Evolutionary conservation across 1,140 invertebrate species (phyloP).

Genomic region (Drosophila miranda): DNA sequence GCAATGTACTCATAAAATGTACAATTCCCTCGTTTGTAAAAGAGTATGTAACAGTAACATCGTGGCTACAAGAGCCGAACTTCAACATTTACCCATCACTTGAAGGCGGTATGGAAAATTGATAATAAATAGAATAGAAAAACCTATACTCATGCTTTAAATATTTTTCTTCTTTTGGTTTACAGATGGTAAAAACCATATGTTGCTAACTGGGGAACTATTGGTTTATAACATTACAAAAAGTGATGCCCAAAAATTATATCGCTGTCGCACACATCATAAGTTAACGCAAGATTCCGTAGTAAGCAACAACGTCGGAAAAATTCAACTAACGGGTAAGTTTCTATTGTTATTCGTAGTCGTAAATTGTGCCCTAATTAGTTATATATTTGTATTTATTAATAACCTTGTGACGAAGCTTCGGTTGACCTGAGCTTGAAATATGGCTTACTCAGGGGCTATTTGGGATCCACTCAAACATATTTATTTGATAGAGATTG

Average conservation of each 20-base stretch:
- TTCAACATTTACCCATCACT: constrained; percentile 82
- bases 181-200: constrained; percentile 90
- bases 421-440: no score
- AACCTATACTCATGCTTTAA: no score
- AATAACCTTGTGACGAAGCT: no score
- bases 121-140: no score
- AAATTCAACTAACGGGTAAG: constrained; percentile 88
- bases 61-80: constrained; percentile 90
- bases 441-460: no score
- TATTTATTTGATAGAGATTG: no score
- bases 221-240: constrained; percentile 89
- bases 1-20: constrained; percentile 91
- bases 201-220: constrained; percentile 90
- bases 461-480: no score
- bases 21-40: constrained; percentile 90
- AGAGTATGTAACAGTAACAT: constrained; percentile 90
- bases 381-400: no score
- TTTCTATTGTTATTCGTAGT: not conserved
- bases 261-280: constrained; percentile 73
- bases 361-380: no score
- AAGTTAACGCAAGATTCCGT: constrained; percentile 84
- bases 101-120: constrained; percentile 50
- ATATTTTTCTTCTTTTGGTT: not conserved
- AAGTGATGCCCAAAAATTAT: constrained; percentile 86
- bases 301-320: constrained; percentile 86